These are phyloP conservation scores for Hoplostethus atlanticus DNA, from an alignment of 2,797 vertebrate species.

Conservation along the genomic window DNA sequence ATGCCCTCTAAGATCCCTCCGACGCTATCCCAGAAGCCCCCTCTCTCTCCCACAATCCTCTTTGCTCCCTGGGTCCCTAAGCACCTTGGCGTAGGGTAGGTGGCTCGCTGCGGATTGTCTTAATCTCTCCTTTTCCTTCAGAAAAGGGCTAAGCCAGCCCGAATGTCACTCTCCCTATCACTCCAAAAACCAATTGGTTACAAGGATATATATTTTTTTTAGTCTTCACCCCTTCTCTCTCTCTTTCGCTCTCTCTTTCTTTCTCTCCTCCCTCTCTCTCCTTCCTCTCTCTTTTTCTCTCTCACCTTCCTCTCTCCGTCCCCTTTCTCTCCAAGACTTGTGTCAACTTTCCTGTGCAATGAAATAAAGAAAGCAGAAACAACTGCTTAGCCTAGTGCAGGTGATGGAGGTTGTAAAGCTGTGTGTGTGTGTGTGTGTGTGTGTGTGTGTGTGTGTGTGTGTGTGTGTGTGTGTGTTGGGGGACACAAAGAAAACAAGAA, in stretches of 20 bases:
- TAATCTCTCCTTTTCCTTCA: slow-evolving; percentile 84
- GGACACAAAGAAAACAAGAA: too few species aligned
- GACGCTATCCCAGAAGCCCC: slow-evolving; percentile 68
- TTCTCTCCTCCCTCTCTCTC: neutral
- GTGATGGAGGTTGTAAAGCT: too few species aligned
- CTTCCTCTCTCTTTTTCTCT: slow-evolving; percentile 13
- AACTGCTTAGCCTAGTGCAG: neutral
- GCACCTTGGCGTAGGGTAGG: slow-evolving; percentile 83
- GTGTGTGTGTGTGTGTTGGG: neutral
- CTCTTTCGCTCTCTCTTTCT: slow-evolving; percentile 1
- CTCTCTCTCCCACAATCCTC: slow-evolving; percentile 84
- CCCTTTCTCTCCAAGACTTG: neutral
- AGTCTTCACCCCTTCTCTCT: slow-evolving; percentile 19
- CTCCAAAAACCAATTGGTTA: slow-evolving; percentile 83
- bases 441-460: slow-evolving; percentile 5
- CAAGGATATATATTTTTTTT: slow-evolving; percentile 75
- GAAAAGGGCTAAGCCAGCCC: slow-evolving; percentile 83
- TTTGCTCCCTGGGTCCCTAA: slow-evolving; percentile 88
- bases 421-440: neutral
- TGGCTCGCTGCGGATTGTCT: slow-evolving; percentile 85
- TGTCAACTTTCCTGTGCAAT: slow-evolving; percentile 4
- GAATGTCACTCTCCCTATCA: slow-evolving; percentile 84
- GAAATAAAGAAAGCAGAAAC: neutral
- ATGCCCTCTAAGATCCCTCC: slow-evolving; percentile 74
- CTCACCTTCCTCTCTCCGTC: slow-evolving; percentile 33